These are phyloP conservation scores for Poeciliopsis prolifica DNA, from an alignment of 2,113 vertebrate species.

Conservation along the genomic window DNA sequence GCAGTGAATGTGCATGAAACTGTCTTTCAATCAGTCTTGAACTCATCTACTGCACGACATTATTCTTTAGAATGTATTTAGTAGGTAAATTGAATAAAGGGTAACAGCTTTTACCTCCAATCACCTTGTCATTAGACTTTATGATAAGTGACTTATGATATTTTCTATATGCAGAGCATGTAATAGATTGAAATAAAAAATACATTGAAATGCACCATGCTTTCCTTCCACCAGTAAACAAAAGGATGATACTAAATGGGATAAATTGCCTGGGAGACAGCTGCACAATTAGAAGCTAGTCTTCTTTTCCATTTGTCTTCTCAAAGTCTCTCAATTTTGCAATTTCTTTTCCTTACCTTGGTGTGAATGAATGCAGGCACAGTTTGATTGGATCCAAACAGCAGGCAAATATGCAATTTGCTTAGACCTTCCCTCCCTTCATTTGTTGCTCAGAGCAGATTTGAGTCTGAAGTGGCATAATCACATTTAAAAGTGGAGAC, in stretches of 20 bases:
- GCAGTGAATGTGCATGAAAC: not conserved
- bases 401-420: conserved; percentile 40
- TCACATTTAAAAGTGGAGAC: conserved; percentile 21
- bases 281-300: conserved; percentile 47
- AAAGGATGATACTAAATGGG: conserved; percentile 36
- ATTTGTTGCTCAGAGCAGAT: conserved; percentile 34
- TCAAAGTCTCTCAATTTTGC: conserved; percentile 28
- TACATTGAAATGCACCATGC: conserved; percentile 25
- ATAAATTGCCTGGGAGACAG: conserved; percentile 47
- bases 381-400: conserved; percentile 34
- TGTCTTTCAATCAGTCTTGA: conserved; percentile 16
- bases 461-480: conserved; percentile 39
- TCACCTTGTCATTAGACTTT: conserved; percentile 22
- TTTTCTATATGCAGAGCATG: conserved; percentile 28
- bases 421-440: conserved; percentile 12
- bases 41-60: not conserved
- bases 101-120: conserved; percentile 39
- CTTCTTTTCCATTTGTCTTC: conserved; percentile 40
- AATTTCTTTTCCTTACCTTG: conserved; percentile 37
- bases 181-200: conserved; percentile 23
- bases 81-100: conserved; percentile 34
- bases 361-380: conserved; percentile 22
- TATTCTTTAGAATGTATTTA: conserved; percentile 20
- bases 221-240: conserved; percentile 30
- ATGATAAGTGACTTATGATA: conserved; percentile 11